A percentile compares a stretch with the other conserved stretches of the same genome.
phyloP scores from a whole-genome alignment of 1,140 invertebrate species.

The Lordiphosa collinella region DNA sequence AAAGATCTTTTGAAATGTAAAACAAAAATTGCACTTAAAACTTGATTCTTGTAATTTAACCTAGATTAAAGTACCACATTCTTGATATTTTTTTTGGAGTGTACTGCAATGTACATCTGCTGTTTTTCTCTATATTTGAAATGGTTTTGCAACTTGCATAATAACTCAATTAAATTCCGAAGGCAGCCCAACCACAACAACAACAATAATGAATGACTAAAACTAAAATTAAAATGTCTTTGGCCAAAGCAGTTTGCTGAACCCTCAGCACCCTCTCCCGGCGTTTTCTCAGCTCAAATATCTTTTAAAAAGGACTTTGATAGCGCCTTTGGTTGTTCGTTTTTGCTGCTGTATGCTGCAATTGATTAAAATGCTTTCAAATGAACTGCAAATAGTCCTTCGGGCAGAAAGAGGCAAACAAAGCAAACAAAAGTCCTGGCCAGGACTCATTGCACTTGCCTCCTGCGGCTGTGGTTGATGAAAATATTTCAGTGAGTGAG shows the following conservation, averaged over 20 bases:
- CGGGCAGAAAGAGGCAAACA: conserved; percentile 2
- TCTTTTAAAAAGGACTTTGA: not conserved
- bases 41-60: no score
- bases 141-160: conserved; percentile 64
- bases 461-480: conserved; percentile 27
- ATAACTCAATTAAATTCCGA: conserved; percentile 58
- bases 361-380: conserved; percentile 51
- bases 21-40: no score
- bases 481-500: conserved; percentile 20
- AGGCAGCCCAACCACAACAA: not conserved
- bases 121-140: conserved; percentile 21
- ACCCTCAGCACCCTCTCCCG: no score
- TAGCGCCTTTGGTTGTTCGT: conserved; percentile 7
- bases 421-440: conserved; percentile 1
- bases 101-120: conserved; percentile 19
- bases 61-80: no score
- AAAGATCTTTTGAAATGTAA: no score
- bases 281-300: not conserved
- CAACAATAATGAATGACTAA: conserved; percentile 48
- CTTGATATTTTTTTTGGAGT: conserved; percentile 12
- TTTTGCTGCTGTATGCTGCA: conserved; percentile 21
- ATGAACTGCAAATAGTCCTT: conserved; percentile 31
- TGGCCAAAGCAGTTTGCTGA: not conserved
- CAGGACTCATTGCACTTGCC: conserved; percentile 15
- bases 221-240: conserved; percentile 51